Percentiles rank a stretch among this genome's conserved stretches.
phyloP scores from a whole-genome alignment of 1,140 invertebrate species.

The Pogonognathellus flavescens region DNA sequence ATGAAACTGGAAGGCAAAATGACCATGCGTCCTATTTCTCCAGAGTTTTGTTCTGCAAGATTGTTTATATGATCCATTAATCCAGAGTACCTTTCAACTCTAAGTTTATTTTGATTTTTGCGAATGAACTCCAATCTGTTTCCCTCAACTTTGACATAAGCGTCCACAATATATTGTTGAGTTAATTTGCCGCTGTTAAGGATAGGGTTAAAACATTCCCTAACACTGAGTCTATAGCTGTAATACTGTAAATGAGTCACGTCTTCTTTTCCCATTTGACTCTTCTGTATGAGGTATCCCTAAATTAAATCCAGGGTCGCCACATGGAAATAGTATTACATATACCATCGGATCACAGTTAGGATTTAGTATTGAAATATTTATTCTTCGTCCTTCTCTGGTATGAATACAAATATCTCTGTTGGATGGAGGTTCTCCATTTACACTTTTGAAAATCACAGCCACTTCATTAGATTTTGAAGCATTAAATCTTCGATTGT shows the following conservation, averaged over 20 bases:
- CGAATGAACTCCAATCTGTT: constrained; percentile 62
- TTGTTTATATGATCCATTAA: constrained; percentile 58
- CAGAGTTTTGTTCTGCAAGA: background rate
- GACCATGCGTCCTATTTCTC: background rate
- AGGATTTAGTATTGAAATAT: background rate
- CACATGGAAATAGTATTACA: constrained; percentile 71
- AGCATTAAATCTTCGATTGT: constrained; percentile 67
- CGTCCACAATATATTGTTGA: background rate
- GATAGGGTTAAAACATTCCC: background rate
- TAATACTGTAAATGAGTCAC: background rate
- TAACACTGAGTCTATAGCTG: background rate
- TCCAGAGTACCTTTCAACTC: constrained; percentile 43
- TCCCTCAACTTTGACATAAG: background rate
- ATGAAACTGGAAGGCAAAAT: constrained; percentile 63
- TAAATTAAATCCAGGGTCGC: constrained; percentile 69
- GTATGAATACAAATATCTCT: constrained; percentile 53
- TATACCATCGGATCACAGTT: constrained; percentile 71
- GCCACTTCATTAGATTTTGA: constrained; percentile 65
- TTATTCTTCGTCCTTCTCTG: background rate
- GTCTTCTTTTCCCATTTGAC: background rate
- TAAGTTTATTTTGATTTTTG: constrained; percentile 41
- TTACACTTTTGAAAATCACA: constrained; percentile 45
- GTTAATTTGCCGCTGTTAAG: background rate
- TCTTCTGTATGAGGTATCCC: background rate
- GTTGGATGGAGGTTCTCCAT: constrained; percentile 56